Base-by-base conservation (phyloP, 1,140 invertebrate species). In the Rhynchophorus ferrugineus region DNA sequence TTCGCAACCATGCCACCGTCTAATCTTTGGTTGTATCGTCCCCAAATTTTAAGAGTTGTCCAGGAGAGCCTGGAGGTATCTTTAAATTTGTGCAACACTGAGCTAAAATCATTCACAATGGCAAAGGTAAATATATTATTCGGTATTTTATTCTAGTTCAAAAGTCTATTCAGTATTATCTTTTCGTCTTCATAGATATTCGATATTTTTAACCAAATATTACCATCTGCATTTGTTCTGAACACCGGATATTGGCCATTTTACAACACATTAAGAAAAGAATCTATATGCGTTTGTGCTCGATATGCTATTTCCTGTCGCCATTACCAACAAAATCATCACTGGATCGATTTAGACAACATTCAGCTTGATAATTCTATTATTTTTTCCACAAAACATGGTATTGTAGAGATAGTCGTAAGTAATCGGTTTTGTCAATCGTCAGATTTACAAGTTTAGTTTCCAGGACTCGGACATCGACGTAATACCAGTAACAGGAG, bases 191-290 rank as follows among this genome's bases (percentile, higher is more conserved):
- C 42, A 20, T 13, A 60, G 58, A 50, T 60, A 21, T 54, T 57
- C 21, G 58, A 60, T 22, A 19, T 60, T 0, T 60, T 60, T 38
- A 24, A 46, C 21, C 58, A 60, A 49, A 49, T 50, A 6, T 34
- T 60, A 3, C 46, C 55, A 5, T 50, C 58, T n/a, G 58, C 39
- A 11, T 49, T 53, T 20, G 44, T 60, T 3, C 43, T 60, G 14
- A 51, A 57, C 18, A 60, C 55, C 0, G 58, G 55, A 11, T 60
- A 47, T 18, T 60, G 58, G 58, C 46, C 56, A 29, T 57, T 57
- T 22, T 60, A 50, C 39, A 54, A 52, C 20, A 44, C 45, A 3
- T 5, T 34, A 2, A 54, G 44, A 13, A 51, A 44, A 29, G 47
- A 59, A 36, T 48, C 39, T 16, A 43, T 60, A n/a, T 60, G 58